Evolutionary conservation across 2,113 vertebrate genomes (phyloP).

Genomic region (Antechinus flavipes): DNA sequence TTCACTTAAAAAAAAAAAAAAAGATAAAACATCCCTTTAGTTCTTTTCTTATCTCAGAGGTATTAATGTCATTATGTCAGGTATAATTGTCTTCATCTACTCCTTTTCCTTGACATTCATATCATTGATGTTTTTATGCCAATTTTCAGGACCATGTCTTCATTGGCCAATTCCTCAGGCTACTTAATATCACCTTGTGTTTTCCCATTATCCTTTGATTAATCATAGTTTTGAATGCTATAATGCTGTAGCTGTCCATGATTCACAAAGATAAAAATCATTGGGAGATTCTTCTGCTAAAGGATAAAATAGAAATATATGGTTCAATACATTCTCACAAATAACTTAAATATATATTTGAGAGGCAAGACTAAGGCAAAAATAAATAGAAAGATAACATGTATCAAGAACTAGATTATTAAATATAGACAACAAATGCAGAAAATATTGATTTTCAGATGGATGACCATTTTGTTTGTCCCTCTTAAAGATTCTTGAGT

Average conservation of each 20-base stretch:
- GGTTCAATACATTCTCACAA: not conserved
- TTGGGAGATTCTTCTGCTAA: not conserved
- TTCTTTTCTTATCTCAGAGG: not conserved
- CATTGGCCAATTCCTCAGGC: not conserved
- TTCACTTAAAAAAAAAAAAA: not conserved
- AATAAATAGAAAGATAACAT: not conserved
- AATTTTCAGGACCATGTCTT: not conserved
- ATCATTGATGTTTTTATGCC: not conserved
- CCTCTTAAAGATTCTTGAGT: fast-evolving
- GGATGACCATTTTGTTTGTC: fast-evolving
- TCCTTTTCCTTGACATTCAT: not conserved
- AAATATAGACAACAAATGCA: not conserved
- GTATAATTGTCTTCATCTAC: not conserved
- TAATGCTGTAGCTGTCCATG: not conserved
- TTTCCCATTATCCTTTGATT: not conserved
- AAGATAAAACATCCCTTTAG: not conserved
- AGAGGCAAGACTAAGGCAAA: not conserved
- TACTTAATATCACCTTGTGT: not conserved
- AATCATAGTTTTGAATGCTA: not conserved
- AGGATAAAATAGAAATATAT: not conserved
- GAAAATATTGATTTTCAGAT: not conserved
- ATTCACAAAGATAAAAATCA: not conserved
- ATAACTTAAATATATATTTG: not conserved
- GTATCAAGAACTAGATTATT: not conserved
- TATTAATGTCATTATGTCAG: not conserved